These are phyloP conservation scores for Centropus bengalensis DNA, from an alignment of 2,113 vertebrate species.

Conservation along the genomic window DNA sequence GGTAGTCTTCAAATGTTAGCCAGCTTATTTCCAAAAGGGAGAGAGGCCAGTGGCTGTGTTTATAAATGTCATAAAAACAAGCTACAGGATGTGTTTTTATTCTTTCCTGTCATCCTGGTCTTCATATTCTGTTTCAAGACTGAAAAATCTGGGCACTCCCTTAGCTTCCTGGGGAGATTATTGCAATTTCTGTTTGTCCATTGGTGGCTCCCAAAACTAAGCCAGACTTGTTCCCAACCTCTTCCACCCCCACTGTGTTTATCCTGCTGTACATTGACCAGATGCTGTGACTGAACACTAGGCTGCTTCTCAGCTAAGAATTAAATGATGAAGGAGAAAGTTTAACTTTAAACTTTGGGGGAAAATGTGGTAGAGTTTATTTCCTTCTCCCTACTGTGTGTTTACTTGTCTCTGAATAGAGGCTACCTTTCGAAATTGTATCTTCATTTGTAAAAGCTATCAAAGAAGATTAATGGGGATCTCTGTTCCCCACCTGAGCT, in stretches of 20 bases:
- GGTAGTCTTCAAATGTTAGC: background rate
- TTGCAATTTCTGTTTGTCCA: background rate
- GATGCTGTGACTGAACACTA: background rate
- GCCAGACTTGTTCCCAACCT: background rate
- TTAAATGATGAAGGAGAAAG: background rate
- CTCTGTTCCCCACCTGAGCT: background rate
- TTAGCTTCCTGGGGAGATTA: background rate
- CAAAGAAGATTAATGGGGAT: background rate
- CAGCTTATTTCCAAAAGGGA: constrained; percentile 11
- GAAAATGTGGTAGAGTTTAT: background rate
- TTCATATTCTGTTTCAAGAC: background rate
- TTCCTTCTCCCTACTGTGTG: background rate
- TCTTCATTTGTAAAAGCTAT: background rate
- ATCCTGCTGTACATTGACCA: background rate
- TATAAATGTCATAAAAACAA: constrained; percentile 47
- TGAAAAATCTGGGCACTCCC: background rate
- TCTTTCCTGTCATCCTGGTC: background rate
- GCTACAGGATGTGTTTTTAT: constrained; percentile 18
- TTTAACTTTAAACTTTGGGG: background rate
- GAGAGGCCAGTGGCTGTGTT: background rate
- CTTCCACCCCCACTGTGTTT: background rate
- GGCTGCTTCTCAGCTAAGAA: background rate
- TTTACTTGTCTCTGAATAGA: background rate
- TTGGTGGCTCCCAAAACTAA: background rate
- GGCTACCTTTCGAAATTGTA: background rate